Base-by-base conservation (phyloP, 1,140 invertebrate genomes). In the Temnothorax nylanderi region DNA sequence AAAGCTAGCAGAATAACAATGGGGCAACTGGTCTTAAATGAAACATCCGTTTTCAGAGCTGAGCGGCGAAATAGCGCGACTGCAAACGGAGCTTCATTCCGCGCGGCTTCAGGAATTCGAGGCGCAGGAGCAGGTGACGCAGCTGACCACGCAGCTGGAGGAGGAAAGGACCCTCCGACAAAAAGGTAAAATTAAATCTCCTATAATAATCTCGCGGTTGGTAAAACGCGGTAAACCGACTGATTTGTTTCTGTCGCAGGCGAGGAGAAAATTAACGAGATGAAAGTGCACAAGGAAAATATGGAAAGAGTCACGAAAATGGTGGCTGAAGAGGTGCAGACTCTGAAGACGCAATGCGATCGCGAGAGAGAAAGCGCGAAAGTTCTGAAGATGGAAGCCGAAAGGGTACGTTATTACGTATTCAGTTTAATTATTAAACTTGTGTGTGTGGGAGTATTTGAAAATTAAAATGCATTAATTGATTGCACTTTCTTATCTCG, bases 81-180 rank as follows among this genome's bases (percentile, higher is more conserved):
- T 97, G 21, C 97, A 97, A 93, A 96, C 97, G 0, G 97, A 97
- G 91, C 93, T 97, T 18, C 97, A 96, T 92, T 93, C 96, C 1
- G 96, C 96, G 0, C 96, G 96, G 32, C 94, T 97, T 58, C 96
- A 96, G 69, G 97, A 97, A 94, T 97, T 97, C 86, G 97, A 97
- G 90, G 96, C 97, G 0, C 96, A 97, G 71, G 97, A 97, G 91
- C 95, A 96, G 87, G 93, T 95, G 2, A 93, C 94, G 13, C 92
- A 95, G 5, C 86, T 96, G 16, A 94, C 94, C 0, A 91, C 94
- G 88, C 96, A 97, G 65, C 90, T 97, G 21, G 97, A 97, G 72
- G 93, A 94, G 64, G 96, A 97, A 92, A 94, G 93, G 82, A 92
- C 94, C 49, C 95, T 95, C 56, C 95, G 95, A 87, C 88, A 93